Evolutionary conservation across 2,113 vertebrate species (phyloP), one percentile per base, ranked within the genome.

Genomic region (Calonectris borealis): DNA sequence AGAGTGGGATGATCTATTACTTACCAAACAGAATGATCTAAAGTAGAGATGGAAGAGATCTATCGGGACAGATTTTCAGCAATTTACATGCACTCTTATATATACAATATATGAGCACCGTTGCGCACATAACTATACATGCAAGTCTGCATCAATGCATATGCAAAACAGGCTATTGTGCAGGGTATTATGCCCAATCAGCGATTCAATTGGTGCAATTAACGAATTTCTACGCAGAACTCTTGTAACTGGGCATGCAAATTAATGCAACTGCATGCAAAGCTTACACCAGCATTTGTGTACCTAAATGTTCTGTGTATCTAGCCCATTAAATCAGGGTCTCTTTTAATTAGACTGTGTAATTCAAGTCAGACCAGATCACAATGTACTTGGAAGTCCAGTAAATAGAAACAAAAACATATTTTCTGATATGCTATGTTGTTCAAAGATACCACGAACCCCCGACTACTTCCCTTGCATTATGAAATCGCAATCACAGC

Each of bases 111-210:
- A 81, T 65, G 88, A 96, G 40, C 77, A 91, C 61, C 3, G 0
- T 91, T 95, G 64, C 88, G 72, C 94, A 82, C 65, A 86, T 93
- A 96, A 91, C 94, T 90, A 80, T 44, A 96, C 86, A 89, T 84
- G 61, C 27, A 95, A 83, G 83, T 48, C 70, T 84, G 22, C 64
- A 70, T 62, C 51, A 77, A 75, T 92, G 76, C 46, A 8, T 96
- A 93, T 95, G 91, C 83, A 94, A 96, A 96, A 93, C 52, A 92
- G 70, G 77, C 66, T 95, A 82, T 95, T 96, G 95, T 95, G 80
- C 17, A 60, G 72, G 46, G 77, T 91, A 91, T 91, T 95, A 95
- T 90, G 77, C 69, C 86, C 86, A 93, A 93, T 95, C 94, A 96
- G 88, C 2, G 9, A 81, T 88, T 94, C 92, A 92, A 86, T 88